phyloP scores from a whole-genome alignment of 2,888 invertebrate species.

The Camptogramma bilineatum region DNA sequence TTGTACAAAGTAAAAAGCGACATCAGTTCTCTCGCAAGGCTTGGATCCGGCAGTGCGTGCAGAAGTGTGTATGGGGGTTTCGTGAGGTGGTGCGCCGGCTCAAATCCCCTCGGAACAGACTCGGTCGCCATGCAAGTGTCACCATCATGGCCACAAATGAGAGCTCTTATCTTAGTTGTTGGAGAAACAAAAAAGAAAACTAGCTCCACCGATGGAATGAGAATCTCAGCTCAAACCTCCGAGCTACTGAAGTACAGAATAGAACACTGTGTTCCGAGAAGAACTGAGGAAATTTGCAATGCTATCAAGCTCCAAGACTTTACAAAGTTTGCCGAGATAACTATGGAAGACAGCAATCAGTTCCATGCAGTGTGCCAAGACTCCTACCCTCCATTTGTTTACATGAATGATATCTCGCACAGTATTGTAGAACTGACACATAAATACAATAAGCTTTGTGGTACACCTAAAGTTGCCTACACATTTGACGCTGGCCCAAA shows the following conservation, averaged over 20 bases:
- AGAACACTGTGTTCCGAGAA: constrained; percentile 89
- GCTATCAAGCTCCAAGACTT: constrained; percentile 90
- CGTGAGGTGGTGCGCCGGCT: constrained; percentile 95
- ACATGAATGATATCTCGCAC: constrained; percentile 96
- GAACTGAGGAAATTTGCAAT: constrained; percentile 83
- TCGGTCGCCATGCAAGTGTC: constrained; percentile 91
- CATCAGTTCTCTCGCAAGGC: constrained; percentile 91
- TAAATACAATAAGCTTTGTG: constrained; percentile 90
- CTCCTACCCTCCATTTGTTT: constrained; percentile 96
- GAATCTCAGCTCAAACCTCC: constrained; percentile 91
- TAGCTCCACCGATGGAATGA: constrained; percentile 96
- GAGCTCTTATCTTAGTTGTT: constrained; percentile 95
- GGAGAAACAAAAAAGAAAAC: constrained; percentile 93
- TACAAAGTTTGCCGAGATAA: constrained; percentile 93
- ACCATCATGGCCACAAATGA: constrained; percentile 95
- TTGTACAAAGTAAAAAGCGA: constrained; percentile 91
- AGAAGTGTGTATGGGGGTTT: constrained; percentile 97
- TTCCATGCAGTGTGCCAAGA: constrained; percentile 97
- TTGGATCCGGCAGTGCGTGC: constrained; percentile 98
- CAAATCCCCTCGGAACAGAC: constrained; percentile 87
- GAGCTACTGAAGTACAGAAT: constrained; percentile 91
- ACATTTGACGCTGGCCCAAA: constrained; percentile 99
- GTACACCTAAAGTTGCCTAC: constrained; percentile 92
- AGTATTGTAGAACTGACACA: constrained; percentile 92
- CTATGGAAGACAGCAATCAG: constrained; percentile 99